Conservation (phyloP, 37 sponge, comb jelly and placozoan species). For the Petrosia ficiformis region DNA sequence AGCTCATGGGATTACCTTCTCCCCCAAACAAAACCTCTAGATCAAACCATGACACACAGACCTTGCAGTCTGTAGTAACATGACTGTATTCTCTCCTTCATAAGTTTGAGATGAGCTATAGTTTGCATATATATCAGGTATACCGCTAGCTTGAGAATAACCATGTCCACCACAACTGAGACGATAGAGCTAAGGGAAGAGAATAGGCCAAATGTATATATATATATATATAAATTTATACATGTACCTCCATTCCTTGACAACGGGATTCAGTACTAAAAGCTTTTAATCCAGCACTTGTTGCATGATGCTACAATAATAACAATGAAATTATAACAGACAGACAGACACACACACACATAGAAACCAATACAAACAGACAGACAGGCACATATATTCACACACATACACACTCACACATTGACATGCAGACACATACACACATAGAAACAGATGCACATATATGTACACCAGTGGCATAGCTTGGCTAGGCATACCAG, state of each 20-base stretch:
- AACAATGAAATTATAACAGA: background rate
- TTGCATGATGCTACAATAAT: conserved; percentile 80
- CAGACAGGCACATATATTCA: too few relatives aligned
- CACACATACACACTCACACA: too few relatives aligned
- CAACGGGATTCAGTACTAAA: conserved; percentile 43
- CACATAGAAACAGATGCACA: too few relatives aligned
- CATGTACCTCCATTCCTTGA: conserved; percentile 74
- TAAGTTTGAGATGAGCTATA: conserved; percentile 58
- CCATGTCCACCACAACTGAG: conserved; percentile 92
- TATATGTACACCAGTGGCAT: too few relatives aligned
- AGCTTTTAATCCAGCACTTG: conserved; percentile 89
- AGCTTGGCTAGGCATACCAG: too few relatives aligned
- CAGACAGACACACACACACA: too few relatives aligned
- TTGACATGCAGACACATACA: too few relatives aligned
- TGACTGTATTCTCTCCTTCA: conserved; percentile 92
- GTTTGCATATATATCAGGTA: conserved; percentile 70
- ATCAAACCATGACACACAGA: background rate
- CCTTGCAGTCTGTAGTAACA: conserved; percentile 91
- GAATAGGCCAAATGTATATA: background rate
- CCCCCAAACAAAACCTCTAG: background rate
- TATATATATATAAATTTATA: background rate
- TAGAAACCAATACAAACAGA: too few relatives aligned
- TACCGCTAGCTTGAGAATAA: conserved; percentile 84
- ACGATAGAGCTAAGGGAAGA: conserved; percentile 63
- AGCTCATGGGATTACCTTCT: too few relatives aligned